Evolutionary conservation across 1,140 invertebrate genomes (phyloP), one percentile per base, ranked within the genome.

Genomic region (Triops cancriformis): DNA sequence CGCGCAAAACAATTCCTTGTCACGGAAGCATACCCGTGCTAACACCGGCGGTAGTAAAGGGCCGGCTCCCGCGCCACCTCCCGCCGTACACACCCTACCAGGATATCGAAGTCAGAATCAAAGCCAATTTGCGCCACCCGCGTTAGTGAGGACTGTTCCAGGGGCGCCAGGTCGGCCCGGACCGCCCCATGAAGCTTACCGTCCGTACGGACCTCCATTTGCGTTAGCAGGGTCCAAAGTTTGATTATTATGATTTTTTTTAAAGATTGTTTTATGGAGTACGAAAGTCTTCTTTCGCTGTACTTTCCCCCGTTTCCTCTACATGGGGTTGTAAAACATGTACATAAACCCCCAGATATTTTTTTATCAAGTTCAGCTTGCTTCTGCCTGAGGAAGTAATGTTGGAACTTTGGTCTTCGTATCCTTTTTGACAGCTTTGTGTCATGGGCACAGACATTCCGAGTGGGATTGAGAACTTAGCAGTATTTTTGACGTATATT

Each of bases 141-240:
- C n/a, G 4, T 64, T 23, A 18, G 10, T 64, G 51, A 64, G 51
- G 23, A 64, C 51, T 14, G 7, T 64, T 64, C 51, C 51, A 23
- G 51, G 51, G 51, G 51, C 51, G 23, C 51, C 51, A 23, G 14
- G 51, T 64, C 51, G 51, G 51, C 51, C 51, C 51, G 23, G 6
- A 2, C 51, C 51, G 51, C 51, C 51, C 51, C 18, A 6, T 18
- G 51, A 64, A 64, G 10, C 51, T n/a, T 64, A 64, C 51, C 51
- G 51, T 64, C 51, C 51, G 18, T 64, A 64, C 18, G 51, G 51
- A 64, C 51, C 51, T 18, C 51, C 51, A 9, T 64, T 64, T 18
- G 51, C 51, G 51, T 2, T 64, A n/a, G 51, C 51, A 64, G 51
- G 51, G 51, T 64, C 51, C 51, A 64, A 64, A 64, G 51, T 64